Conservation (phyloP, 2,888 invertebrate genomes). For the Phaonia tiefii region DNA sequence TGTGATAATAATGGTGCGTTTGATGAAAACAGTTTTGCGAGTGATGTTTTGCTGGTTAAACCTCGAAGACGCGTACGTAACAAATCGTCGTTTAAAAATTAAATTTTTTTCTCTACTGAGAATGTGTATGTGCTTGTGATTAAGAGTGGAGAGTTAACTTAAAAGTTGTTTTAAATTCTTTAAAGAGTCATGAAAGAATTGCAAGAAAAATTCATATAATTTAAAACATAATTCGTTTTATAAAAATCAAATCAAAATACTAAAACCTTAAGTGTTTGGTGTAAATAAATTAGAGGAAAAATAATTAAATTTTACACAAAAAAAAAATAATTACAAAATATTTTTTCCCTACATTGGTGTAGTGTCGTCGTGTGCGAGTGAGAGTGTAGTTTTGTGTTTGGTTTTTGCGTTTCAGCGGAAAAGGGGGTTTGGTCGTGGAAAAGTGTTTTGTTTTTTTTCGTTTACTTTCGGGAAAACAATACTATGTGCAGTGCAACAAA, state of each 20-base stretch:
- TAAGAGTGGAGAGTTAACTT: slow-evolving; percentile 7
- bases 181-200: background rate
- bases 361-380: background rate
- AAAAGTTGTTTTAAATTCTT: background rate
- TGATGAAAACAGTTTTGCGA: slow-evolving; percentile 63
- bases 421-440: background rate
- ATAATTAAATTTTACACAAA: too few relatives aligned
- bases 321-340: too few relatives aligned
- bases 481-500: background rate
- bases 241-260: background rate
- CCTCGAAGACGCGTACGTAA: slow-evolving; percentile 47
- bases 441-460: slow-evolving; percentile 12
- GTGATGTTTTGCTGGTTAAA: slow-evolving; percentile 65
- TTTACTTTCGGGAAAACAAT: slow-evolving; percentile 2
- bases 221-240: background rate
- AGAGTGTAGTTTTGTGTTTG: slow-evolving; percentile 4
- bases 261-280: background rate
- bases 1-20: slow-evolving; percentile 66
- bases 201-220: slow-evolving; percentile 1
- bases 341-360: too few relatives aligned
- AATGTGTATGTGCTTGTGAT: background rate
- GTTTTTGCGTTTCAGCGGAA: background rate
- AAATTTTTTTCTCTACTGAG: background rate
- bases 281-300: too few relatives aligned
- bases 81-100: slow-evolving; percentile 12